These are phyloP conservation scores for Pollenia angustigena DNA, from an alignment of 2,888 invertebrate genomes.

Conservation along the genomic window DNA sequence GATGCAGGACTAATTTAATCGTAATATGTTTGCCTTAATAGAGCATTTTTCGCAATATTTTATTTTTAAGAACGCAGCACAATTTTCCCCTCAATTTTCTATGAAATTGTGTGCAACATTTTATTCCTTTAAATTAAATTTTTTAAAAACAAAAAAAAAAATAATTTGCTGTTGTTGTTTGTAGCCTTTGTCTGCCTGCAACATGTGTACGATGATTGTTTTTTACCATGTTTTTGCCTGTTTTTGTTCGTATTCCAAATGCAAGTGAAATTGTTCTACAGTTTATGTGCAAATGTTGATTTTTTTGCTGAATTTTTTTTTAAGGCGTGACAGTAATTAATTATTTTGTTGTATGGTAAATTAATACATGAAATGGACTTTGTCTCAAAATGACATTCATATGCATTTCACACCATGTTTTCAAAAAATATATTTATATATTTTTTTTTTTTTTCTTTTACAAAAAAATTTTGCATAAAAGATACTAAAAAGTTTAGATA, in stretches of 20 bases:
- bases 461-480: slow-evolving; percentile 5
- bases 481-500: slow-evolving; percentile 8
- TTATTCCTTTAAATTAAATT: slow-evolving; percentile 12
- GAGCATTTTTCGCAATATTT: no score
- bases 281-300: slow-evolving; percentile 55
- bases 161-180: slow-evolving; percentile 19
- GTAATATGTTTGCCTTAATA: no score
- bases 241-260: slow-evolving; percentile 45
- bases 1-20: no score
- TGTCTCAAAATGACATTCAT: slow-evolving; percentile 74
- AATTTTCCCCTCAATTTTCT: not conserved
- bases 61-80: not conserved
- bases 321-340: slow-evolving; percentile 85
- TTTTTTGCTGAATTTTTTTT: slow-evolving; percentile 48
- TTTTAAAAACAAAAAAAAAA: slow-evolving; percentile 14
- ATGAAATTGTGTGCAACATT: not conserved
- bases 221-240: slow-evolving; percentile 51
- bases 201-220: slow-evolving; percentile 68
- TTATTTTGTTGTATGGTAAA: slow-evolving; percentile 79
- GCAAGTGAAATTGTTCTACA: slow-evolving; percentile 63
- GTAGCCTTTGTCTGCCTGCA: slow-evolving; percentile 48
- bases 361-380: slow-evolving; percentile 76
- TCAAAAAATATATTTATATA: not conserved
- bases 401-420: slow-evolving; percentile 73
- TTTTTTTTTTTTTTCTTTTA: slow-evolving; percentile 18